These are phyloP conservation scores for Scolopax bukidnonensis DNA, from an alignment of 2,797 vertebrate species.

Conservation along the genomic window DNA sequence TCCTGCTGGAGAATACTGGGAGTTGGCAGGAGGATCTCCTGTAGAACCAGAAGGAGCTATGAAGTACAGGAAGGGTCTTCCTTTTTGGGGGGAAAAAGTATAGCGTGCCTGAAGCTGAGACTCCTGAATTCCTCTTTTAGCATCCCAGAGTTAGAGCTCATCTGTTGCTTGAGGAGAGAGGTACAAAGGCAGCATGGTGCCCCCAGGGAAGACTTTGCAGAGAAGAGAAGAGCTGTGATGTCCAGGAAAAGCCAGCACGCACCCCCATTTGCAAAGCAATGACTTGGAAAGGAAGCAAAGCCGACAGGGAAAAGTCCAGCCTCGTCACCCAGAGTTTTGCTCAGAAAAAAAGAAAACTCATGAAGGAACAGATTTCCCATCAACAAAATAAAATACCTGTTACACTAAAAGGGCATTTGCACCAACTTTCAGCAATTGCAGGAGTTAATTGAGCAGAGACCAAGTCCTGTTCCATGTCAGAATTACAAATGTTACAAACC, in stretches of 20 bases:
- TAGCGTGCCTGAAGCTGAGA: neutral
- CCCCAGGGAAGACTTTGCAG: neutral
- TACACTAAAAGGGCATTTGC: neutral
- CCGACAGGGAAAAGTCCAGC: neutral
- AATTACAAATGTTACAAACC: neutral
- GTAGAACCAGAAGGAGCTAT: neutral
- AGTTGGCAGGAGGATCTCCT: neutral
- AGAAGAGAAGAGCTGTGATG: neutral
- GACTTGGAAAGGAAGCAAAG: neutral
- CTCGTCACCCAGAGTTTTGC: neutral
- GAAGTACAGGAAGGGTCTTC: neutral
- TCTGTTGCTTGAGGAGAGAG: neutral
- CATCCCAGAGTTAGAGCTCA: neutral
- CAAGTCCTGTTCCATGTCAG: neutral
- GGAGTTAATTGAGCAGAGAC: neutral
- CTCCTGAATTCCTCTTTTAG: neutral
- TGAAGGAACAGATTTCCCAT: neutral
- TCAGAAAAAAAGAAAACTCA: neutral
- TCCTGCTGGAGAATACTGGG: neutral
- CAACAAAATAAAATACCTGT: neutral
- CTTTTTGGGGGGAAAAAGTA: neutral
- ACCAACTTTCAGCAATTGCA: neutral
- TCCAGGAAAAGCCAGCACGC: neutral
- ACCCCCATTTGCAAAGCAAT: accelerated
- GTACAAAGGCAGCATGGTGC: neutral